A percentile compares a stretch with the other conserved stretches of the same genome.
These are phyloP conservation scores for Psephotus haematonotus DNA, from an alignment of 2,113 vertebrate species.

Conservation along the genomic window DNA sequence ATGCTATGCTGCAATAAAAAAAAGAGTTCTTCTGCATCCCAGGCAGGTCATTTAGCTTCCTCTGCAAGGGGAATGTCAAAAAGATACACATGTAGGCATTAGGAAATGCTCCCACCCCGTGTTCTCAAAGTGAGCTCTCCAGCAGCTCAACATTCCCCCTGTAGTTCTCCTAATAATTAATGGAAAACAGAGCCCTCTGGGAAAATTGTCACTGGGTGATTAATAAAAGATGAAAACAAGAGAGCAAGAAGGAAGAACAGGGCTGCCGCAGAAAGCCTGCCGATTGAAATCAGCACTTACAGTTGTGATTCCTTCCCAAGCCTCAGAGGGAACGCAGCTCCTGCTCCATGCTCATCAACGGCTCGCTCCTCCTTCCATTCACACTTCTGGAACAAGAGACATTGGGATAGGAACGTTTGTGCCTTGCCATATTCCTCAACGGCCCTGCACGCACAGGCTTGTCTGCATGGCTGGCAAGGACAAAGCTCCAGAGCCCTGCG, in stretches of 20 bases:
- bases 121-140: slow-evolving; percentile 21
- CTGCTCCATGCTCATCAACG: neutral
- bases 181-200: slow-evolving; percentile 9
- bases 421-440: neutral
- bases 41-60: slow-evolving; percentile 7
- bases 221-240: slow-evolving; percentile 57
- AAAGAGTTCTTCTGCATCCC: neutral
- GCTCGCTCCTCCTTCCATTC: slow-evolving; percentile 11
- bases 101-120: neutral
- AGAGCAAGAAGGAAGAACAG: neutral
- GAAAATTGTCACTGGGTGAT: slow-evolving; percentile 43
- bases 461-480: neutral
- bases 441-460: neutral
- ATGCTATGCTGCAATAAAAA: neutral
- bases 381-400: slow-evolving; percentile 22
- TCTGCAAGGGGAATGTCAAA: slow-evolving; percentile 15
- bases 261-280: slow-evolving; percentile 7
- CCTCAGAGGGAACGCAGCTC: neutral
- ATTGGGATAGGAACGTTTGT: neutral
- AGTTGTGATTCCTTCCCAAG: neutral
- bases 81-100: neutral
- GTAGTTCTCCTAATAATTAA: slow-evolving; percentile 45
- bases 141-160: neutral
- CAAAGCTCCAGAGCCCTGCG: neutral
- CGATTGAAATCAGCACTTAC: slow-evolving; percentile 27